Conservation (phyloP, 37 sponge, comb jelly and placozoan genomes). For the Hexactinellida sp. region DNA sequence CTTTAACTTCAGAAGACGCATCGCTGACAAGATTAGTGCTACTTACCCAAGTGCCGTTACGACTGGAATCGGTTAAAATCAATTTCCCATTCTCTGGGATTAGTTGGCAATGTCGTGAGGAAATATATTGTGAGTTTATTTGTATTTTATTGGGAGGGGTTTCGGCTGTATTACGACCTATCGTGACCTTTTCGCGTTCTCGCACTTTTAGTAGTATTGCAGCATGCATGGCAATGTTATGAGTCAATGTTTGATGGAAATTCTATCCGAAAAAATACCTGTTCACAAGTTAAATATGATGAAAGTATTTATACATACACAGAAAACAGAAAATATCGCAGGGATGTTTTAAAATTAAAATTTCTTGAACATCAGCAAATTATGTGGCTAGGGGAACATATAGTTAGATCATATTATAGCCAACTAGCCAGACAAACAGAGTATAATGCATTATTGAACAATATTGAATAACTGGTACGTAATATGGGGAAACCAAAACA, state of each 20-base stretch:
- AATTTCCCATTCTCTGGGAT: background rate
- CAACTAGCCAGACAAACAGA: background rate
- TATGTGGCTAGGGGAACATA: background rate
- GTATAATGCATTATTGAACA: background rate
- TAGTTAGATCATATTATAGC: background rate
- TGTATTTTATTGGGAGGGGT: background rate
- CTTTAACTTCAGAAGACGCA: background rate
- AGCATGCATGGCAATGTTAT: background rate
- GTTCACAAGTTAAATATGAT: background rate
- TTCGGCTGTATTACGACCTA: background rate
- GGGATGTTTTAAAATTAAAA: background rate
- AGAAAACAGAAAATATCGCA: too few relatives aligned
- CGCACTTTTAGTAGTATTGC: background rate
- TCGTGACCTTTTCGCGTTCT: background rate
- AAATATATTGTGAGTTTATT: background rate
- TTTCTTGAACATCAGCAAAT: background rate
- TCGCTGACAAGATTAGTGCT: background rate
- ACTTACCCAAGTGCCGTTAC: background rate
- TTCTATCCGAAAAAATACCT: background rate
- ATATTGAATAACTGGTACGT: background rate
- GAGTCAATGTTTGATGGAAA: background rate
- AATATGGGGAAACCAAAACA: background rate
- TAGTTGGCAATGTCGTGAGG: background rate
- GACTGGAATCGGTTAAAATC: background rate
- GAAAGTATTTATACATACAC: background rate